Evolutionary conservation across 2,888 invertebrate species (phyloP).

Genomic region (Tolmerus cingulatus): DNA sequence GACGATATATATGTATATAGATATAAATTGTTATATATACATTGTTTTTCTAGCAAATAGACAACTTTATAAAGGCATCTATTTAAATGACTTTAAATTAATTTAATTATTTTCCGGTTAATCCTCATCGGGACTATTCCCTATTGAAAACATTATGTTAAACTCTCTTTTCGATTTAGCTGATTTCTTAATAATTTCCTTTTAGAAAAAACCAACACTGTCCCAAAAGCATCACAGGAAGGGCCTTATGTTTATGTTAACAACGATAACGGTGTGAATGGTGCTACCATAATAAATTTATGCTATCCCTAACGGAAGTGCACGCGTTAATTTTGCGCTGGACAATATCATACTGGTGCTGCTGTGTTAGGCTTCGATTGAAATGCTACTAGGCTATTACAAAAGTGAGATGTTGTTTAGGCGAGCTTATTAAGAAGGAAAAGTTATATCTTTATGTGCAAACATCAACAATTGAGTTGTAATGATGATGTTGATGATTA

Average conservation of each 20-base stretch:
- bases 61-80: neutral
- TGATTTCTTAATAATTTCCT: too few relatives aligned
- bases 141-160: too few relatives aligned
- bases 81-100: neutral
- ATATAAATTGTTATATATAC: neutral
- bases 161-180: too few relatives aligned
- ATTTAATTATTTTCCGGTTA: neutral
- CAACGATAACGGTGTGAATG: neutral
- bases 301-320: constrained; percentile 7
- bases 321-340: neutral
- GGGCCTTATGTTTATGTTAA: neutral
- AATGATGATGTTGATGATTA: neutral
- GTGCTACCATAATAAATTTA: neutral
- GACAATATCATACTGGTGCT: neutral
- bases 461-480: neutral
- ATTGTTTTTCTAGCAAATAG: neutral
- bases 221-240: neutral
- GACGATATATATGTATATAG: neutral
- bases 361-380: neutral
- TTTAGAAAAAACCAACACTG: neutral
- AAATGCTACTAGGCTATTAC: neutral
- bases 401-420: neutral
- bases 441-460: neutral
- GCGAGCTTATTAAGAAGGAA: neutral
- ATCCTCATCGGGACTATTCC: neutral